Base-by-base conservation (phyloP, 2,888 invertebrate genomes). In the Leptothorax acervorum region DNA sequence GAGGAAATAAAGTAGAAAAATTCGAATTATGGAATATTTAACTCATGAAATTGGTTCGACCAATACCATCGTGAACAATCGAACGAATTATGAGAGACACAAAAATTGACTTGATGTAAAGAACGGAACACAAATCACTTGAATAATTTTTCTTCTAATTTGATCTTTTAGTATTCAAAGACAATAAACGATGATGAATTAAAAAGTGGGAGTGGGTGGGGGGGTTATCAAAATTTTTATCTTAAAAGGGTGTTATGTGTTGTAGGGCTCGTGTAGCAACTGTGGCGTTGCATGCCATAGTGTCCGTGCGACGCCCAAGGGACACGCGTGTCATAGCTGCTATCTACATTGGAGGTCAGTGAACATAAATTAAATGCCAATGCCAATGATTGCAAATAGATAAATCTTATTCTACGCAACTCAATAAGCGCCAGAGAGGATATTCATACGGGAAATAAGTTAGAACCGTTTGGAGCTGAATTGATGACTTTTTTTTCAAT, bases 311-410 rank as follows among this genome's bases (percentile, higher is more conserved):
- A 97, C 97, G 90, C 96, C 97, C 91, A 97, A 97, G 95, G 97
- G 97, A 94, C 96, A 96, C 94, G 96, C 98, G 95, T 98, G 98
- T 95, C 96, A 96, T 95, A 97, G 97, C 95, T 98, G 98, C 95
- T 97, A 97, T 96, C 97, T 97, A 95, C 97, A 98, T 95, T 98
- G 97, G 97, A 97, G 97, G 97, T 97, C 97, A 95, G 96, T 96
- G 95, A 92, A 93, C 86, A 90, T 88, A 87, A 90, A 89, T 87
- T 91, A 88, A 90, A 90, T 84, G 78, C 86, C 89, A 76, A 76
- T 28, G 23, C 87, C 87, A 86, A 74, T 86, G 79, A 75, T 87
- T 73, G 85, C 86, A 79, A 84, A 85, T 42, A 71, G 31, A 60
- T 62, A 12, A 51, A 51, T 48, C 11, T 78, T 48, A 42, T 42